Conservation (phyloP, 2,797 vertebrate genomes). For the Cephalopachus bancanus region DNA sequence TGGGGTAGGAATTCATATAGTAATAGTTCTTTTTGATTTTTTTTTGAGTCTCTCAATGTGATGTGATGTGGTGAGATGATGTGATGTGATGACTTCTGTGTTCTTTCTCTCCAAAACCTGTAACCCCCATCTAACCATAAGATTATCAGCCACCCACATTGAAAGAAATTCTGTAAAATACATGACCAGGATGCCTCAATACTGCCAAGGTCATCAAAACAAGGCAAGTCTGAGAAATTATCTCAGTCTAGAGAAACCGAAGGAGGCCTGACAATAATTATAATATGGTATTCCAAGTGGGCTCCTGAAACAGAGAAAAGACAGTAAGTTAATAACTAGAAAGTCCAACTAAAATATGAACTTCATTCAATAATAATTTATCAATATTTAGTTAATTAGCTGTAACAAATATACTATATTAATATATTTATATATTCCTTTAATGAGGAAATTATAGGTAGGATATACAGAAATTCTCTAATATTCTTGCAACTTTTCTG, state of each 20-base stretch:
- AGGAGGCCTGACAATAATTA: neutral
- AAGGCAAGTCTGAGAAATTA: neutral
- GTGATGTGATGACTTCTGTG: too few relatives aligned
- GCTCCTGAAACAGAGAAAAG: neutral
- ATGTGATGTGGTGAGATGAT: neutral
- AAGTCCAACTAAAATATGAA: neutral
- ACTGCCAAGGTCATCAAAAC: neutral
- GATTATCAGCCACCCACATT: neutral
- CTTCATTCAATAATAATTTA: neutral
- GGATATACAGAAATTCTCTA: neutral
- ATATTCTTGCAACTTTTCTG: neutral
- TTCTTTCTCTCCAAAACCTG: neutral
- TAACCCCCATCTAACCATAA: neutral
- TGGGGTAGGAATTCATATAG: too few relatives aligned
- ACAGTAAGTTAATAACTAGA: neutral
- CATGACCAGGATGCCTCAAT: neutral
- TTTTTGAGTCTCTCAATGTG: neutral
- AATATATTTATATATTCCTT: too few relatives aligned
- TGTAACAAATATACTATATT: too few relatives aligned
- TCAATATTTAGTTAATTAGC: neutral
- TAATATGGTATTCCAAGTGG: neutral
- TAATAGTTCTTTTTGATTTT: too few relatives aligned
- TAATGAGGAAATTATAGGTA: neutral
- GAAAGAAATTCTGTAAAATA: neutral
- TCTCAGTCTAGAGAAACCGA: neutral